Base-by-base conservation (phyloP, 2,888 invertebrate genomes). In the Malacosoma neustria region DNA sequence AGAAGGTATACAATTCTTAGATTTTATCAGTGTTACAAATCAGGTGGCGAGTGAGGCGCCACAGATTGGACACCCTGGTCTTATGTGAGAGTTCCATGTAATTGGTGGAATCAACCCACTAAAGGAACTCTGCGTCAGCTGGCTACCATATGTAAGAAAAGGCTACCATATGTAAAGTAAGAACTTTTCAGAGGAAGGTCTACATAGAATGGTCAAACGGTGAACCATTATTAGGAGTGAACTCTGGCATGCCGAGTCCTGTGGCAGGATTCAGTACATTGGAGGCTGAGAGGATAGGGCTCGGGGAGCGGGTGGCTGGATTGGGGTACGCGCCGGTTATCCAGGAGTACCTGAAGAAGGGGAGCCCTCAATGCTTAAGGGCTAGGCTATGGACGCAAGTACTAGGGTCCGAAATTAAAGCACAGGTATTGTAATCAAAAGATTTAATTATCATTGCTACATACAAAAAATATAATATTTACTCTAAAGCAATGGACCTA, bases 281-380 rank as follows among this genome's bases (percentile, higher is more conserved):
- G 35, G 91, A 92, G 65, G 87, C 86, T 3, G 94, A 95, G 65
- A 80, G 94, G 39, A 90, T 91, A 13, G 72, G 87, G 12, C 79
- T 94, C n/a, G 95, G 95, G 2, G 92, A 93, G 59, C 89, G 91
- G 48, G 93, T 97, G 11, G 75, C 95, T 9, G 87, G 89, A 11
- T 89, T 92, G 33, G 92, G 93, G 46, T 94, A 96, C 65, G 93
- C 96, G 0, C 96, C 97, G 0, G 87, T 96, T 29, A 93, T 95
- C 30, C 96, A 97, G 70, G 97, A 98, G 77, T 95, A 92, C 69
- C 80, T 96, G 7, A 97, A 97, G 80, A 90, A 90, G 48, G 95
- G 96, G 11, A 93, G 93, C 53, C 95, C 96, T 0, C 89, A 92
- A 48, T 87, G 89, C 44, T 85, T 95, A 32, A 87, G 98, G 9